Percentiles rank a stretch among this genome's conserved stretches.
phyloP scores from a whole-genome alignment of 2,113 vertebrate species.

The Paraplagusia blochii region DNA sequence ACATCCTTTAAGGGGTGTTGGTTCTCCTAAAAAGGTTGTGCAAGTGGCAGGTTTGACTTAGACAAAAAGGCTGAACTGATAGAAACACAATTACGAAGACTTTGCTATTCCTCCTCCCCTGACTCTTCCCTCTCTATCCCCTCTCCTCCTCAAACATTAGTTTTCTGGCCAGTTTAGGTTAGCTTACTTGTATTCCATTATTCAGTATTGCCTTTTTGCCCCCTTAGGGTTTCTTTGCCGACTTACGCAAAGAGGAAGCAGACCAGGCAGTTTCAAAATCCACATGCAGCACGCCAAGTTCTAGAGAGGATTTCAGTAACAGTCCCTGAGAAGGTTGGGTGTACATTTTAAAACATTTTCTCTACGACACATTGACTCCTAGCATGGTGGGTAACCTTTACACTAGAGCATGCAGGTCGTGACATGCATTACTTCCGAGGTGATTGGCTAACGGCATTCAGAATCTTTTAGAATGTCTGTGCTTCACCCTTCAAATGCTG shows the following conservation, averaged over 20 bases:
- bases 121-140: conserved; percentile 12
- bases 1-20: conserved; percentile 56
- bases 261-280: conserved; percentile 56
- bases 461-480: conserved; percentile 44
- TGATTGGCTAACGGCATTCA: conserved; percentile 65
- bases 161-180: conserved; percentile 54
- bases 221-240: conserved; percentile 61
- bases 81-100: conserved; percentile 36
- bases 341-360: conserved; percentile 57
- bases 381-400: conserved; percentile 69
- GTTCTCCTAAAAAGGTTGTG: conserved; percentile 66
- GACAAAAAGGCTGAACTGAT: conserved; percentile 62
- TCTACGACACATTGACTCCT: conserved; percentile 70
- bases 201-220: conserved; percentile 64
- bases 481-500: conserved; percentile 32
- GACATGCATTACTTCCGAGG: conserved; percentile 70
- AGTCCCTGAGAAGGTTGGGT: conserved; percentile 75
- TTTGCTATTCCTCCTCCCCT: conserved; percentile 38
- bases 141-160: conserved; percentile 27
- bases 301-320: conserved; percentile 60
- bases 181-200: conserved; percentile 60
- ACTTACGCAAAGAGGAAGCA: conserved; percentile 68
- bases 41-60: conserved; percentile 67
- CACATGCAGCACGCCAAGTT: conserved; percentile 62
- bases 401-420: conserved; percentile 71